A percentile compares a stretch with the other conserved stretches of the same genome.
Evolutionary conservation across 2,113 vertebrate species (phyloP).

Genomic region (Rhinopithecus roxellana): DNA sequence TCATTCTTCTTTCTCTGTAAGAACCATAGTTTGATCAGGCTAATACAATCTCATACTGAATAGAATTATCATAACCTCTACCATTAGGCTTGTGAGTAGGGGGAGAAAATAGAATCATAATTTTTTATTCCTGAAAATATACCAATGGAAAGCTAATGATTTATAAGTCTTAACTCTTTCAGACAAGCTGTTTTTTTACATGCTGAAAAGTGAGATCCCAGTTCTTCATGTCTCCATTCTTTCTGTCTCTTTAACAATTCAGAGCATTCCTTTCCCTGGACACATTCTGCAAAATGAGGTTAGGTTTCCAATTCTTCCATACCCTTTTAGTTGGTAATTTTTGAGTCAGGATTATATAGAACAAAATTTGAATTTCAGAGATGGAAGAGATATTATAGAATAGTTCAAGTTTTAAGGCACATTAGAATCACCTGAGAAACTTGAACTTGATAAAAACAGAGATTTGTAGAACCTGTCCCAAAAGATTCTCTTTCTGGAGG

Average conservation of each 20-base stretch:
- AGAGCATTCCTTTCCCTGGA: neutral
- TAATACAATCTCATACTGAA: neutral
- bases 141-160: neutral
- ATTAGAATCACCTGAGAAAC: neutral
- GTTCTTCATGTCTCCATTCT: neutral
- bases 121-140: constrained; percentile 4
- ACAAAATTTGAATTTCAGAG: constrained; percentile 17
- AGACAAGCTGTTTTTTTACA: neutral
- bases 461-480: neutral
- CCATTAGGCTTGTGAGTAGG: neutral
- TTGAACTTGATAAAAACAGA: neutral
- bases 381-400: neutral
- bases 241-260: neutral
- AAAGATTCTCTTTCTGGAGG: neutral
- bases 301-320: neutral
- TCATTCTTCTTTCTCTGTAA: neutral
- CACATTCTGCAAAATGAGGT: neutral
- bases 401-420: neutral
- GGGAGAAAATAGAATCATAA: neutral
- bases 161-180: neutral
- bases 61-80: neutral
- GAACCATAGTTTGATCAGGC: neutral
- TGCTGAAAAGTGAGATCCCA: neutral
- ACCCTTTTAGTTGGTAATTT: neutral
- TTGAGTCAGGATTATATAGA: neutral